Evolutionary conservation across 1,140 invertebrate genomes (phyloP).

Genomic region (Apis florea): DNA sequence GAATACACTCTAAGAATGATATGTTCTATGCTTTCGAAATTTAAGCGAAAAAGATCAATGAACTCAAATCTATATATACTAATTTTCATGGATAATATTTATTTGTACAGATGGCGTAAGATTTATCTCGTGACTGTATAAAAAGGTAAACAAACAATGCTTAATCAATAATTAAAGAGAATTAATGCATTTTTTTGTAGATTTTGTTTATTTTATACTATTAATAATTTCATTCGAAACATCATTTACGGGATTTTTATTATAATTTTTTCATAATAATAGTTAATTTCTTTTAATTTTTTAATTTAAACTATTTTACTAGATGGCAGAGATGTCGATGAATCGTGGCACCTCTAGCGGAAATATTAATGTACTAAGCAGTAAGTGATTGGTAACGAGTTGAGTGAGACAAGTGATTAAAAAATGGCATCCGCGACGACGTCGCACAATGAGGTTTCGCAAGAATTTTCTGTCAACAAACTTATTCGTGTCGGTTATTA

Average conservation of each 20-base stretch:
- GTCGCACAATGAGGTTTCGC: conserved; percentile 79
- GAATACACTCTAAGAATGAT: neutral
- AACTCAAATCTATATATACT: conserved; percentile 9
- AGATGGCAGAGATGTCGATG: conserved; percentile 26
- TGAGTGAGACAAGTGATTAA: conserved; percentile 76
- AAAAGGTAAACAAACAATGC: neutral
- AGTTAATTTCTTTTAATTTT: conserved; percentile 18
- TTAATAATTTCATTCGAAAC: neutral
- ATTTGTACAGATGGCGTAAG: neutral
- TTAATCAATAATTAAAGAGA: neutral
- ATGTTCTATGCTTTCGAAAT: neutral
- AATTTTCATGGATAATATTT: neutral
- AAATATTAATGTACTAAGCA: conserved; percentile 62
- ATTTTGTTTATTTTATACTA: neutral
- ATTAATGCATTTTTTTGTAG: neutral
- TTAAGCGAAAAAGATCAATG: neutral
- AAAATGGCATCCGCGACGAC: conserved; percentile 80
- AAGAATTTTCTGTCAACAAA: conserved; percentile 84
- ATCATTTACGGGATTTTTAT: neutral
- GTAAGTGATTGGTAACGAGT: conserved; percentile 75
- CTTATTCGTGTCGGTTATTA: conserved; percentile 97
- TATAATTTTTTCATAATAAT: neutral
- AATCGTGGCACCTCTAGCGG: conserved; percentile 52
- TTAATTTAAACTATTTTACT: conserved; percentile 26
- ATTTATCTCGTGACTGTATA: neutral